phyloP scores from a whole-genome alignment of 2,113 vertebrate genomes.

The Forbesichthys agassizii region DNA sequence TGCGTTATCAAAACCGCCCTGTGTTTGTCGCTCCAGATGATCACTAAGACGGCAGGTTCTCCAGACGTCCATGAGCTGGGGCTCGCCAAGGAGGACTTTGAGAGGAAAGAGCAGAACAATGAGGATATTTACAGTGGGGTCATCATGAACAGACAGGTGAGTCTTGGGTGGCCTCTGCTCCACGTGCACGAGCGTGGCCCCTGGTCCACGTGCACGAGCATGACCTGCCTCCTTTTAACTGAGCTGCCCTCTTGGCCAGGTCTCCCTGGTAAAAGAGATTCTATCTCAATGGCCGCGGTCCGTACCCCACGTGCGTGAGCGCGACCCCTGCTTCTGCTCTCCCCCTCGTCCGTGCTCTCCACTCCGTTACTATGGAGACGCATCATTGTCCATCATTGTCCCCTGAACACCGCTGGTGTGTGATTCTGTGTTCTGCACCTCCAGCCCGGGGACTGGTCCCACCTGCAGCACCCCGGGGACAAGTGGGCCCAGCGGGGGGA shows the following conservation, averaged over 20 bases:
- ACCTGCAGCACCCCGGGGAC: conserved; percentile 75
- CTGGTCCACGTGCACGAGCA: no score
- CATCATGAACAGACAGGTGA: conserved; percentile 90
- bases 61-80: conserved; percentile 92
- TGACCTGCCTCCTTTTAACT: no score
- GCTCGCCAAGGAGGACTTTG: conserved; percentile 92
- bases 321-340: no score
- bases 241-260: no score
- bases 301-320: no score
- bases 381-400: no score
- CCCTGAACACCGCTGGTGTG: not conserved
- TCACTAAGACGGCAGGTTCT: conserved; percentile 83
- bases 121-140: conserved; percentile 83
- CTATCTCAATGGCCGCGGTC: not conserved
- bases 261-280: not conserved
- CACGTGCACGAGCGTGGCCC: no score
- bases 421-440: not conserved
- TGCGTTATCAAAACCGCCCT: no score
- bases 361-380: no score
- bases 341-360: no score
- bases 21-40: conserved; percentile 79
- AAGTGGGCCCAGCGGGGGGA: conserved; percentile 83
- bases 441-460: conserved; percentile 84
- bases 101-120: conserved; percentile 87
- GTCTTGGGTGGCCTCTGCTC: not conserved